Percentiles rank a stretch among this genome's conserved stretches.
Evolutionary conservation across 2,113 vertebrate genomes (phyloP).

Genomic region (Sorex araneus): DNA sequence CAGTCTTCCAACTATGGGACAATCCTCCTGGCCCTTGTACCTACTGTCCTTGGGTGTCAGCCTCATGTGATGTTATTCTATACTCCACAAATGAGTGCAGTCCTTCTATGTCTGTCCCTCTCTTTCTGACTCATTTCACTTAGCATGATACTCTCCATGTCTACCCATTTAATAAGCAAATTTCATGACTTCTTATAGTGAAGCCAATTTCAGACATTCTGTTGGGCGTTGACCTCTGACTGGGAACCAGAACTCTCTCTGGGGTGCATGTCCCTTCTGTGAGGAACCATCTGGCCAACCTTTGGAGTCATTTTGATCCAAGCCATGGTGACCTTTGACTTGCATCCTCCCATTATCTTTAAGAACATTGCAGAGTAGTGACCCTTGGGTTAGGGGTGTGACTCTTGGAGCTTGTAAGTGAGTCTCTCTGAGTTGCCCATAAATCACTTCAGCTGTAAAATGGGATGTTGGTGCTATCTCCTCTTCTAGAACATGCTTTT

Average conservation of each 20-base stretch:
- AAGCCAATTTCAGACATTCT: slow-evolving; percentile 10
- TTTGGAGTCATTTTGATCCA: not conserved
- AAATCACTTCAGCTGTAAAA: not conserved
- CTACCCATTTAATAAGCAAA: too few relatives aligned
- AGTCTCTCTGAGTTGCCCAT: not conserved
- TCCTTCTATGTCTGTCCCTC: too few relatives aligned
- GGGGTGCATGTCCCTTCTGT: not conserved
- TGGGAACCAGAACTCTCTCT: slow-evolving; percentile 8
- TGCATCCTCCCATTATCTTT: not conserved
- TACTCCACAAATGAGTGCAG: too few relatives aligned
- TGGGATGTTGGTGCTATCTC: not conserved
- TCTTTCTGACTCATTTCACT: too few relatives aligned
- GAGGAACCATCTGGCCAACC: not conserved
- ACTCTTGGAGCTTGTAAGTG: not conserved
- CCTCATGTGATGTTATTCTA: too few relatives aligned
- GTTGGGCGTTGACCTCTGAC: not conserved
- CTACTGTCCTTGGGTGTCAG: too few relatives aligned
- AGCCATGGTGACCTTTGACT: not conserved
- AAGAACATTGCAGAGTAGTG: not conserved
- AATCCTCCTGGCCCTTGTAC: too few relatives aligned
- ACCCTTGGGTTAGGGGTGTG: not conserved
- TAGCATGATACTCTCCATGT: too few relatives aligned
- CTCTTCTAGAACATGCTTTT: not conserved
- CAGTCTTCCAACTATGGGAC: too few relatives aligned
- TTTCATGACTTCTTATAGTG: not conserved